Percentiles rank a stretch among this genome's conserved stretches.
Conservation (phyloP, 2,888 invertebrate genomes). For the Leptinotarsa tumamoca region DNA sequence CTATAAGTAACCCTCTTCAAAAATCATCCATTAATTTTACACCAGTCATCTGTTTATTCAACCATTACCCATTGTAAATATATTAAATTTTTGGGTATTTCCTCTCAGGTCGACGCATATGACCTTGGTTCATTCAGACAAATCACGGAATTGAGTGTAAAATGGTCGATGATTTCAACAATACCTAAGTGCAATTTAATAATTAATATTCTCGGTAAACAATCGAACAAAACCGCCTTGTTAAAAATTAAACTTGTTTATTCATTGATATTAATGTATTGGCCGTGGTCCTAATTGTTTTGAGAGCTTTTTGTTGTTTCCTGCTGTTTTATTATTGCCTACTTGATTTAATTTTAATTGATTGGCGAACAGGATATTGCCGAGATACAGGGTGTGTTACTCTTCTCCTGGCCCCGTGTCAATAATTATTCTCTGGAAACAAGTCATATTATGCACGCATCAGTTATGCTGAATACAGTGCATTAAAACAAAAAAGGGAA, state of each 20-base stretch:
- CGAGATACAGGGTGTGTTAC: not conserved
- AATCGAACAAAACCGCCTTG: constrained; percentile 7
- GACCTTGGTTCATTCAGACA: not conserved
- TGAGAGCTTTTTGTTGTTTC: constrained; percentile 2
- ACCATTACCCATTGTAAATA: not conserved
- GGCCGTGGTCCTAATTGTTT: constrained; percentile 3
- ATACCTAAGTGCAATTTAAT: not conserved
- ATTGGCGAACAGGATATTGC: not conserved
- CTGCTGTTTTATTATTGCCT: not conserved
- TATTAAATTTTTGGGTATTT: constrained; percentile 2
- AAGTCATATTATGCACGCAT: not conserved
- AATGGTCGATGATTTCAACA: constrained; percentile 19
- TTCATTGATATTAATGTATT: constrained; percentile 8
- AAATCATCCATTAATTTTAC: no score
- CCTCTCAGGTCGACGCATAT: not conserved
- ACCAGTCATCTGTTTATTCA: not conserved
- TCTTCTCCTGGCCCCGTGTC: not conserved
- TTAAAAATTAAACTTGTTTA: constrained; percentile 9
- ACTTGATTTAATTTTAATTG: constrained; percentile 3
- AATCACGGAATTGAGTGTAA: constrained; percentile 12
- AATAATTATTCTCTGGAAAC: not conserved
- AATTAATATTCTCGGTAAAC: constrained; percentile 14
- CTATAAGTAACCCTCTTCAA: no score
- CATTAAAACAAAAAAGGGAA: not conserved
- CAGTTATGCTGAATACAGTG: not conserved